Evolutionary conservation across 2,113 vertebrate genomes (phyloP), one percentile per base, ranked within the genome.

Genomic region (Anhinga anhinga): DNA sequence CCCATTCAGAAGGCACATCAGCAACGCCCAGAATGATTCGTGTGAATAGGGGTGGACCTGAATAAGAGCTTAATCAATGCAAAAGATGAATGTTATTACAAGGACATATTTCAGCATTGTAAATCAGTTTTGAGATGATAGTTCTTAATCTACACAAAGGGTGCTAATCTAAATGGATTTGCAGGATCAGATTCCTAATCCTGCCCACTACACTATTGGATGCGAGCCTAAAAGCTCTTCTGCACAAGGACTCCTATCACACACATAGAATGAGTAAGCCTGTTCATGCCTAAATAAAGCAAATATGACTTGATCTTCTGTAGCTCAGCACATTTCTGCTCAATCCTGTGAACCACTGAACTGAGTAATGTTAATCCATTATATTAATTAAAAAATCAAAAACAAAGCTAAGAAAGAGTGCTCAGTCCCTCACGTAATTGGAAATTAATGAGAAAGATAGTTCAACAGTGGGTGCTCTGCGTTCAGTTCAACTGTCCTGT

Each of bases 241-340:
- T 82, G 52, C 69, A 63, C 1, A 0, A 91, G 38, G 40, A 82
- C 4, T 80, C 50, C 79, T 86, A 70, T 95, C 82, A 74, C 52
- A 89, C 29, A 56, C 14, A 52, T 9, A 67, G 42, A 53, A 86
- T 67, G 65, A 69, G 77, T 89, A 74, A 94, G 91, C 52, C 70
- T 82, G 38, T 55, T 93, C 89, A 72, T 65, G 83, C 88, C 73
- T 93, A 72, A 86, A 65, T 91, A 92, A 95, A 91, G 65, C 61
- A 84, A 86, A 87, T 83, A 86, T 45, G 61, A 93, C 56, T 86
- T 86, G 77, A 96, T 84, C 69, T 47, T 86, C 69, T 89, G 47
- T 94, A 95, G 77, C 56, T 86, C 90, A 92, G 89, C 76, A 91
- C 77, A 92, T 93, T 90, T 92, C 73, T 91, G 84, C 58, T 89